Percentiles rank a stretch among this genome's conserved stretches.
Conservation (phyloP, 1,140 invertebrate genomes). For the Drosophila punjabiensis region DNA sequence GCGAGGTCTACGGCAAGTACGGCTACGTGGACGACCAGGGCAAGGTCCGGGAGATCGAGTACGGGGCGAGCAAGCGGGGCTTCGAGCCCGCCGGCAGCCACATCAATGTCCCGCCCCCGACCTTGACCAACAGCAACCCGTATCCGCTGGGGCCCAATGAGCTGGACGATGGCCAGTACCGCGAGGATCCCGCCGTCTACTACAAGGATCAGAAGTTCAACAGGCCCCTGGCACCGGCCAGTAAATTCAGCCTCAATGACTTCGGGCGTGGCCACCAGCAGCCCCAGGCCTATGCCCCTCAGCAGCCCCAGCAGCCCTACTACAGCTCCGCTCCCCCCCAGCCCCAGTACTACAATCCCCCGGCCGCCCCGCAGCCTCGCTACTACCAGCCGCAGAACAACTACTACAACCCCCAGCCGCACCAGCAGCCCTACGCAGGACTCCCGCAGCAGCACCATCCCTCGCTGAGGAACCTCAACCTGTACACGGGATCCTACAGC, state of each 20-base stretch:
- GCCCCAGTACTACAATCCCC: constrained; percentile 64
- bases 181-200: constrained; percentile 92
- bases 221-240: constrained; percentile 75
- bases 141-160: constrained; percentile 88
- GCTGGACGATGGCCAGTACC: constrained; percentile 93
- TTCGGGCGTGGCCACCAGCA: constrained; percentile 57
- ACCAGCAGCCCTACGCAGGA: constrained; percentile 57
- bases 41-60: constrained; percentile 93
- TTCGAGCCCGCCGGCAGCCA: constrained; percentile 93
- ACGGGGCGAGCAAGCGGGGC: constrained; percentile 94
- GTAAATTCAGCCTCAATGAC: constrained; percentile 77
- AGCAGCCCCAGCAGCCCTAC: constrained; percentile 58
- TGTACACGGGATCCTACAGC: constrained; percentile 82
- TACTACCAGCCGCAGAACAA: constrained; percentile 78
- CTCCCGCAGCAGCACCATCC: constrained; percentile 77
- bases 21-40: constrained; percentile 92
- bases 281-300: constrained; percentile 56
- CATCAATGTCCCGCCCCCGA: constrained; percentile 92
- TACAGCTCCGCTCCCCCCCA: constrained; percentile 77
- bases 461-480: constrained; percentile 73
- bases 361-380: constrained; percentile 71
- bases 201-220: constrained; percentile 91
- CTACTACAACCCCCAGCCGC: constrained; percentile 74
- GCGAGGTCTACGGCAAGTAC: constrained; percentile 91
- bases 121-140: constrained; percentile 86